Evolutionary conservation across 2,888 invertebrate species (phyloP).

Genomic region (Xanthia icteritia): DNA sequence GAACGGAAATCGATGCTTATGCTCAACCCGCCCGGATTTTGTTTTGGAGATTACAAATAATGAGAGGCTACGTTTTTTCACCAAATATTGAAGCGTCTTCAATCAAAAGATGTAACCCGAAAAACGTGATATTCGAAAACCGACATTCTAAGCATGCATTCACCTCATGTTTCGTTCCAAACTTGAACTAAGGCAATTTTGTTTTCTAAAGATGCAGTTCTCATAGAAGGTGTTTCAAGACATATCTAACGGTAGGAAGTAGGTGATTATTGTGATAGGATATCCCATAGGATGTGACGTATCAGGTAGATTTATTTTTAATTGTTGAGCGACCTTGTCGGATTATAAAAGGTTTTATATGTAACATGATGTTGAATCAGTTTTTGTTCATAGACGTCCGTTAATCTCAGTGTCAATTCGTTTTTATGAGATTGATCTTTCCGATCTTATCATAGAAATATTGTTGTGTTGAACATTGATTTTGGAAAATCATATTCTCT

Average conservation of each 20-base stretch:
- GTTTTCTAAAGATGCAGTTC: not conserved
- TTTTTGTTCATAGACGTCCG: not conserved
- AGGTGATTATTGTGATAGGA: conserved; percentile 84
- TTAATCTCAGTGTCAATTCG: not conserved
- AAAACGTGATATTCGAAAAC: conserved; percentile 8
- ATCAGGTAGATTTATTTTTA: conserved; percentile 78
- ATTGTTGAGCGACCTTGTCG: conserved; percentile 61
- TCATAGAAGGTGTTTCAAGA: conserved; percentile 36
- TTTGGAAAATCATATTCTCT: not conserved
- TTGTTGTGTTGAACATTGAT: not conserved
- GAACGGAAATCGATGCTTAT: conserved; percentile 83
- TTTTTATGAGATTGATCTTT: not conserved
- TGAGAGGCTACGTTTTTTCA: conserved; percentile 82
- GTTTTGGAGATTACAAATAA: conserved; percentile 83
- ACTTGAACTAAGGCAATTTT: conserved; percentile 13
- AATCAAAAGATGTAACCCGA: conserved; percentile 15
- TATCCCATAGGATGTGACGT: conserved; percentile 84
- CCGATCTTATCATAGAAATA: not conserved
- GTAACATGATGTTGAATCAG: conserved; percentile 16
- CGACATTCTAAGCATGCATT: not conserved
- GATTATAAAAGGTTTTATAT: conserved; percentile 34
- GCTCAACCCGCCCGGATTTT: conserved; percentile 81
- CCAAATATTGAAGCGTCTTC: conserved; percentile 34
- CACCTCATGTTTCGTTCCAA: not conserved
- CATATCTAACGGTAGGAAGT: conserved; percentile 84